Base-by-base conservation (phyloP, 1,140 invertebrate genomes). In the Dinothrombium tinctorium region DNA sequence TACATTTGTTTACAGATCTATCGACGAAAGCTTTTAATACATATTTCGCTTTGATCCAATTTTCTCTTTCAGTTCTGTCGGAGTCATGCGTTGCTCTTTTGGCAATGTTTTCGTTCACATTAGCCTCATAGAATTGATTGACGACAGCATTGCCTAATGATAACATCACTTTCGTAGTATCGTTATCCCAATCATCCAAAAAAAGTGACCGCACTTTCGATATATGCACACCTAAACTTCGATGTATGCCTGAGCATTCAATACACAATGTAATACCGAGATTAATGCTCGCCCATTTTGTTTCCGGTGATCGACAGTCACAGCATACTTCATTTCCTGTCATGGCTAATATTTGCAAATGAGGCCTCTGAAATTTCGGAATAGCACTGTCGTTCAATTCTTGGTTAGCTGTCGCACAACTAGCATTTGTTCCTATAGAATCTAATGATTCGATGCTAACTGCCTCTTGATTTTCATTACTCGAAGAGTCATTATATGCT, bases 191-290 rank as follows among this genome's bases (percentile, higher is more conserved):
- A 33, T 79, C 76, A 56, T 96, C 90, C 43, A 95, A 60, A 0
- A 80, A 94, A n/a, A 96, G 60, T 0, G 86, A 94, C 36, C 87
- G 68, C 2, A 96, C 86, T 69, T 96, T 96, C 45, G 83, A 92
- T 47, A 90, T 72, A 55, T 92, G 90, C 2, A 95, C 90, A 9
- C 90, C 90, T 24, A 94, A 66, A 53, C 83, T 83, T 49, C 86
- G 41, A 59, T 95, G 87, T 25, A 90, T 80, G 2, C 86, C 87
- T 0, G 82, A 90, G 63, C 87, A 95, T 60, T 81, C 83, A 53
- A 98, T 96, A 59, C 92, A 98, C 3, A 98, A 65, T 0, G 89
- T 81, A 20, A 90, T 86, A 40, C 90, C 92, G 42, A 96, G 63
- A 59, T 98, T 98, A 37, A 95, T 82, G 55, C 83, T 90, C 20